Base-by-base conservation (phyloP, 1,140 invertebrate species). In the Eriocheir sinensis region DNA sequence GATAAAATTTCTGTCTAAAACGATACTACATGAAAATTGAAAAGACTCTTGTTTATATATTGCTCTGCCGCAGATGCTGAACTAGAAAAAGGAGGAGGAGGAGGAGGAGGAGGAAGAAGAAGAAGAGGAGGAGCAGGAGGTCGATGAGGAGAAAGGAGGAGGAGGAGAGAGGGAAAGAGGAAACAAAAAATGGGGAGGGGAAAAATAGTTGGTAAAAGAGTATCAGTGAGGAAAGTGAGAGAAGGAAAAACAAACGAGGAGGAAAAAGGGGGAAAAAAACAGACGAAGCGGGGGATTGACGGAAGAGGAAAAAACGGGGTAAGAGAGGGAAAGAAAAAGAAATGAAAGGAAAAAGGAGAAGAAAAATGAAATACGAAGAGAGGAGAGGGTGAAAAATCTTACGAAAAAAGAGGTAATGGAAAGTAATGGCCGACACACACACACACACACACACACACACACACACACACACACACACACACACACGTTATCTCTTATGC, bases 381-480 rank as follows among this genome's bases (percentile, higher is more conserved):
- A 38, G 38, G 53, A 38, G 60, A 21, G 60, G 80, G 90, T 12
- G 90, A 80, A 38, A 89, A 15, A 12, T 15, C 15, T 8, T 15
- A 48, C 17, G 30, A 6, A 91, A 27, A 80, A 80, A 91, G 32
- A 80, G 60, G n/a, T 8, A 80, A 38, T 40, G 21, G n/a, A 34
- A 91, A 21, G 38, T 32, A 91, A n/a, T 40, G 34, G 80, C 30
- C 3, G 8, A 40, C 27, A 86, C 83, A 38, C 8, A 40, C 32
- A 38, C 3, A 86, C 40, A 86, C 83, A 86, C 83, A 86, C 83
- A 86, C 83, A 86, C 83, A 86, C 83, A 86, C 83, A 86, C 83
- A 86, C 83, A 86, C 83, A 86, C 83, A 86, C 83, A 86, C 83
- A 86, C 83, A 86, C 83, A 86, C 83, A 86, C 83, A 86, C 83